Conservation (phyloP, 2,888 invertebrate species). For the Mycalesis mineus region DNA sequence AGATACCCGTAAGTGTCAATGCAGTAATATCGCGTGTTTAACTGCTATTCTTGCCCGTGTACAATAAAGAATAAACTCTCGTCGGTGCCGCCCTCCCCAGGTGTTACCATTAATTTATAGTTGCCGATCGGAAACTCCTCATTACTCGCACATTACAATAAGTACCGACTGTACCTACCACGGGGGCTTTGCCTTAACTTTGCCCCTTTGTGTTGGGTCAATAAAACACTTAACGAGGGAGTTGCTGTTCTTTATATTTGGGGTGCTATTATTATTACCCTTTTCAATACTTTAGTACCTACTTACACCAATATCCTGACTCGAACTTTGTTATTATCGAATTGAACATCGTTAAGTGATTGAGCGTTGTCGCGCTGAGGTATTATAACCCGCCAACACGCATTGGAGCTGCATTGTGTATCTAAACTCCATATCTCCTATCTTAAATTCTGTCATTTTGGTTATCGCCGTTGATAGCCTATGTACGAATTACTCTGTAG, state of each 20-base stretch:
- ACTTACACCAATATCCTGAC: too few relatives aligned
- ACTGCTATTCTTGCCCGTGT: slow-evolving; percentile 32
- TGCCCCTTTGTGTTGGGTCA: slow-evolving; percentile 6
- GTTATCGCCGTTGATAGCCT: too few relatives aligned
- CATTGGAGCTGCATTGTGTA: too few relatives aligned
- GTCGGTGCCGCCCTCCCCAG: slow-evolving; percentile 52
- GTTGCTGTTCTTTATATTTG: not conserved
- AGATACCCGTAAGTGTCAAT: slow-evolving; percentile 36
- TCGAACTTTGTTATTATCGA: too few relatives aligned
- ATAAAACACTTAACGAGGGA: slow-evolving; percentile 13
- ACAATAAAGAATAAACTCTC: slow-evolving; percentile 11
- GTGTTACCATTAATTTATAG: slow-evolving; percentile 65
- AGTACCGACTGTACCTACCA: slow-evolving; percentile 57
- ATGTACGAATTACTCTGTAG: too few relatives aligned
- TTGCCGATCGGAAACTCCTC: slow-evolving; percentile 33
- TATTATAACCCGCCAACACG: too few relatives aligned
- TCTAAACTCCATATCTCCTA: too few relatives aligned
- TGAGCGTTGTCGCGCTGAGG: too few relatives aligned
- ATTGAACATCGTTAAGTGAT: too few relatives aligned
- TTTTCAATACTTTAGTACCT: too few relatives aligned
- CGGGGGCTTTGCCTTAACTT: slow-evolving; percentile 23
- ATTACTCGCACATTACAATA: slow-evolving; percentile 46
- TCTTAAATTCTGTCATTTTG: too few relatives aligned
- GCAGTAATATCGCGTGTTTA: slow-evolving; percentile 59
- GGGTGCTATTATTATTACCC: not conserved